Evolutionary conservation across 2,797 vertebrate species (phyloP), one percentile per base, ranked within the genome.

Genomic region (Melanotaenia trifasciata): DNA sequence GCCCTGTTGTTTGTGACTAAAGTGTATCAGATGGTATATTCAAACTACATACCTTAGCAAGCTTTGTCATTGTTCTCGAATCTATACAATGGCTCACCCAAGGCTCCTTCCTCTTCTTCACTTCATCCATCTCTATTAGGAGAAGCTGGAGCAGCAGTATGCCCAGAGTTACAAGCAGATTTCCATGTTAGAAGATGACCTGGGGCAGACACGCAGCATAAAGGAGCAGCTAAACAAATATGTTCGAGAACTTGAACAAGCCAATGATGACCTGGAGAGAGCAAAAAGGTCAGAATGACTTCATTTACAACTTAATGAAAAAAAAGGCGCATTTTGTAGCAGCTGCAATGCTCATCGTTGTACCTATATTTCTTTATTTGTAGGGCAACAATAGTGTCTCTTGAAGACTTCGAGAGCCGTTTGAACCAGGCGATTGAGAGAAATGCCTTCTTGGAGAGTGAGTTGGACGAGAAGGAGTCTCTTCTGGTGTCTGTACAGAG

Each of bases 171-270:
- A 98, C 84, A 98, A 99, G 93, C 97, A 99, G 90, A 96, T 98
- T 64, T 97, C 97, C 0, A 84, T 97, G 85, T 87, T 99, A 65
- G 98, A 99, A 93, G 97, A 98, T 47, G 97, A 99, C 87, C 90
- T 99, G 83, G 95, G 96, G 80, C 98, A 98, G 90, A 99, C 97
- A 0, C 94, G 96, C 20, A 96, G 96, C 88, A 97, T 99, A 90
- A 99, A 99, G 88, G 98, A 99, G 83, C 98, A 99, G 89, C 93
- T 99, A 67, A 95, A 99, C 90, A 99, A 98, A 92, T 99, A 99
- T 0, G 98, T 99, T 74, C 75, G 98, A 67, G 97, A 99, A 90
- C 93, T 99, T 64, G 98, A 99, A 84, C 98, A 99, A 92, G 96
- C 97, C 87, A 99, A 99, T 2, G 98, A 99, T 0, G 98, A 99